These are phyloP conservation scores for Matsumurasca onukii DNA, from an alignment of 1,140 invertebrate genomes.

Conservation along the genomic window DNA sequence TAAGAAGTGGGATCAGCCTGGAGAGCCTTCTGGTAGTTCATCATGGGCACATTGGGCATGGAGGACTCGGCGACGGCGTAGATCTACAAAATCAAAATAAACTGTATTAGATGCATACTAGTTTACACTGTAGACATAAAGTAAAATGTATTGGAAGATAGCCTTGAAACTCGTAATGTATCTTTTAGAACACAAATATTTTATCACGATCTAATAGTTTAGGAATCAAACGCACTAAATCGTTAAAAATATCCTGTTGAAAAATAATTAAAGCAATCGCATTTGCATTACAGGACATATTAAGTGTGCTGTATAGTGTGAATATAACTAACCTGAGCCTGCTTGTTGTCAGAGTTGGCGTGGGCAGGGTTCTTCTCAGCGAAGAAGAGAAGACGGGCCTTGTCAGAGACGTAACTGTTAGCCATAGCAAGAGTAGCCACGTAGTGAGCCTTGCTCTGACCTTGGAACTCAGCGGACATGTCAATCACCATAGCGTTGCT, in stretches of 20 bases:
- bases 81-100: constrained; percentile 18
- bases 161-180: no score
- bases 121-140: no score
- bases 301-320: no score
- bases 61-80: constrained; percentile 40
- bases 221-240: no score
- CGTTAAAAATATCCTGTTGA: no score
- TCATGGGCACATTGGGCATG: constrained; percentile 49
- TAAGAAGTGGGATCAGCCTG: constrained; percentile 51
- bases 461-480: constrained; percentile 52
- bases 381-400: constrained; percentile 50
- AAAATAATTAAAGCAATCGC: no score
- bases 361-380: constrained; percentile 45
- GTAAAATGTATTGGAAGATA: no score
- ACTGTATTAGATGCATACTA: no score
- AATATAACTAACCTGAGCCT: constrained; percentile 2
- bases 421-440: constrained; percentile 53
- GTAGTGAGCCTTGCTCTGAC: constrained; percentile 50
- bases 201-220: no score
- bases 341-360: constrained; percentile 26
- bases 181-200: no score
- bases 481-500: constrained; percentile 53
- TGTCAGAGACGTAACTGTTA: constrained; percentile 54
- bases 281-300: no score
- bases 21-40: constrained; percentile 55